Conservation (phyloP, 2,113 vertebrate genomes). For the Phrynocephalus versicolor region DNA sequence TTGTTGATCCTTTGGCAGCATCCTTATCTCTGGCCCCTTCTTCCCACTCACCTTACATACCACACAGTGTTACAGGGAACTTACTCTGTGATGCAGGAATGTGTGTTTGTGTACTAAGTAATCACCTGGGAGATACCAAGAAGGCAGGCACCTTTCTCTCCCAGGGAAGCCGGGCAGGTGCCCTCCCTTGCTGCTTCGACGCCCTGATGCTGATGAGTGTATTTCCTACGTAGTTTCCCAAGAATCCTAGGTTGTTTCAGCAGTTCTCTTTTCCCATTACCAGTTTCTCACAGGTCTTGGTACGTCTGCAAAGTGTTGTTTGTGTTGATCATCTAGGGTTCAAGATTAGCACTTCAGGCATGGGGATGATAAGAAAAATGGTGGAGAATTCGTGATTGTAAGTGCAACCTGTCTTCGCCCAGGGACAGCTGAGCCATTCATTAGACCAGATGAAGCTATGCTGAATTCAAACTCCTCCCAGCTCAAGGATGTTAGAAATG, state of each 20-base stretch:
- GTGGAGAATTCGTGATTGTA: background rate
- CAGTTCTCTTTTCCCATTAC: background rate
- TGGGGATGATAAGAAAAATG: background rate
- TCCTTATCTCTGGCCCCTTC: no score
- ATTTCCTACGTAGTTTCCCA: background rate
- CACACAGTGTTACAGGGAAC: background rate
- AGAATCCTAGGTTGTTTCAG: background rate
- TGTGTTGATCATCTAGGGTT: background rate
- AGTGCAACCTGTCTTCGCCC: no score
- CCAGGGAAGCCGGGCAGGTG: no score
- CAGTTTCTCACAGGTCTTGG: background rate
- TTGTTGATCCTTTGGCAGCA: no score
- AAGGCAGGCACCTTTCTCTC: background rate
- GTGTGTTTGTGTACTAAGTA: background rate
- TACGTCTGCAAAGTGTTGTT: background rate
- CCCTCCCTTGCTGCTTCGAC: background rate
- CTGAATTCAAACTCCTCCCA: no score
- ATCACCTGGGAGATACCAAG: background rate
- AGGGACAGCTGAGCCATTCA: no score
- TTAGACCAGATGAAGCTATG: no score
- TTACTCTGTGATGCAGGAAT: background rate
- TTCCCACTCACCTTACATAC: no score
- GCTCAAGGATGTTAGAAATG: no score
- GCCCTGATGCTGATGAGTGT: background rate
- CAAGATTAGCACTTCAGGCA: no score